phyloP scores from a whole-genome alignment of 2,888 invertebrate genomes.

The Diplazon laetatorius region DNA sequence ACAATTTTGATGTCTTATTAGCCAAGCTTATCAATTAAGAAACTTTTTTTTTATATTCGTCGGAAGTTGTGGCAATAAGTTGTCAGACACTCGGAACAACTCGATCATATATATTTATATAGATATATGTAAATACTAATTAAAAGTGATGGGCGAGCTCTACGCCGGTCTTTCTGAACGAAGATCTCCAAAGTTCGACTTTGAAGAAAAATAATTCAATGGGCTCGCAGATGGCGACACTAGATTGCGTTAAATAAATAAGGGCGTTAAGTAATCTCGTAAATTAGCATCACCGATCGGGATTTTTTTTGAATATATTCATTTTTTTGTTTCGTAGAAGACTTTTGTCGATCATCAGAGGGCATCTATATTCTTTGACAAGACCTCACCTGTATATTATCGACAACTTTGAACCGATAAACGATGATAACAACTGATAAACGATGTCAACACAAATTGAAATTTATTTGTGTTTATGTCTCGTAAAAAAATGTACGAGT shows the following conservation, averaged over 20 bases:
- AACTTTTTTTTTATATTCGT: not conserved
- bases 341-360: too few relatives aligned
- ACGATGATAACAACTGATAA: too few relatives aligned
- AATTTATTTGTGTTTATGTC: too few relatives aligned
- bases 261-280: constrained; percentile 12
- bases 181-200: not conserved
- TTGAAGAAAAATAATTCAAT: not conserved
- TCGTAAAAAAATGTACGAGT: too few relatives aligned
- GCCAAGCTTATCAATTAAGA: constrained; percentile 1
- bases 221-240: constrained; percentile 13
- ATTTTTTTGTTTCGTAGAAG: constrained; percentile 25
- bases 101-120: too few relatives aligned
- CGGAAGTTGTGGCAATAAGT: not conserved
- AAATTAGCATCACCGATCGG: constrained; percentile 25
- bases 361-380: too few relatives aligned
- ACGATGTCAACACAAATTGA: too few relatives aligned
- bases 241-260: not conserved
- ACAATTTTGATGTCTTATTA: not conserved
- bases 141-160: not conserved
- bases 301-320: too few relatives aligned
- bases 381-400: too few relatives aligned
- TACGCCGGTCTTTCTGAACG: not conserved
- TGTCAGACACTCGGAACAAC: not conserved
- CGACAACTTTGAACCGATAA: too few relatives aligned
- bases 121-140: too few relatives aligned